These are phyloP conservation scores for Tautogolabrus adspersus DNA, from an alignment of 2,113 vertebrate species.

Conservation along the genomic window DNA sequence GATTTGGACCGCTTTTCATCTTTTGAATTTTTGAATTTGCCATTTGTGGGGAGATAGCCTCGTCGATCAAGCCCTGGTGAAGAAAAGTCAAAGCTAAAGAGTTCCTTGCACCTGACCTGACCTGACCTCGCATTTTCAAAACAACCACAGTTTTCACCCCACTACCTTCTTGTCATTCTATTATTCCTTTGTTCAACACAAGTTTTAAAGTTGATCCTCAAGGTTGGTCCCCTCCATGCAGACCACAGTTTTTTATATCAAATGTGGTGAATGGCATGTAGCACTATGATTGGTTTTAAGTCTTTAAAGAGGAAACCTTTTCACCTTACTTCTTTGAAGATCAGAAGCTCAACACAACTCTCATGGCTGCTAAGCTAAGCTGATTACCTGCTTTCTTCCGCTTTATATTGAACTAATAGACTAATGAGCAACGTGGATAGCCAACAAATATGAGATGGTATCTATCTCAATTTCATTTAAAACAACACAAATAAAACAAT, in stretches of 20 bases:
- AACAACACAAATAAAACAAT: background rate
- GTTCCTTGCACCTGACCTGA: background rate
- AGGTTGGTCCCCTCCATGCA: no score
- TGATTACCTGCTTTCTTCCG: background rate
- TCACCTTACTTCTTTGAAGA: background rate
- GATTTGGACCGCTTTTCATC: background rate
- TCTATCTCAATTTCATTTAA: background rate
- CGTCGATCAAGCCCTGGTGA: background rate
- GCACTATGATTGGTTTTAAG: no score
- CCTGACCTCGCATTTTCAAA: background rate
- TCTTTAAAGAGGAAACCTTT: background rate
- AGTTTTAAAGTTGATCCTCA: no score
- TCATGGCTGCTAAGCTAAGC: background rate
- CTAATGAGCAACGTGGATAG: background rate
- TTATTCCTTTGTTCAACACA: background rate
- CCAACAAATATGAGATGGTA: background rate
- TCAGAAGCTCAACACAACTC: no score
- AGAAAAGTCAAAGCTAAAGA: no score
- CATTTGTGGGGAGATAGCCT: no score
- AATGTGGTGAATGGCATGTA: background rate
- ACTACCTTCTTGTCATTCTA: background rate
- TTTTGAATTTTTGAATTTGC: background rate
- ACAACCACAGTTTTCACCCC: background rate
- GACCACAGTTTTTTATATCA: no score
- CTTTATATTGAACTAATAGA: background rate